Conservation (phyloP, 1,140 invertebrate genomes). For the Trissolcus basalis region DNA sequence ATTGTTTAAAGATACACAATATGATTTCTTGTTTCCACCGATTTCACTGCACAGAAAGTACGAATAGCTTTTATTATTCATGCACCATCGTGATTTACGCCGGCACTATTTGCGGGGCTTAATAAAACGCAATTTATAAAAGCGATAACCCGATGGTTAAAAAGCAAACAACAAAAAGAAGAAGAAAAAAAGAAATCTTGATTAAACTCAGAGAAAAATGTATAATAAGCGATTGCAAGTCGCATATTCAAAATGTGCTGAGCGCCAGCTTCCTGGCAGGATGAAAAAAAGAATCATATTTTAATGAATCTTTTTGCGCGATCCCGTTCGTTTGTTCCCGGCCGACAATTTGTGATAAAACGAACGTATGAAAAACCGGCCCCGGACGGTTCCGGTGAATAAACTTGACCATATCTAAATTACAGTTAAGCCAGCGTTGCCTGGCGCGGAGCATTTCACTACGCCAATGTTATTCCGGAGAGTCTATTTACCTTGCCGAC, state of each 20-base stretch:
- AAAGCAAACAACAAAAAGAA: slow-evolving; percentile 14
- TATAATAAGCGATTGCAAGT: too few relatives aligned
- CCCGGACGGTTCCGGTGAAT: slow-evolving; percentile 51
- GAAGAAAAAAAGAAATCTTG: too few relatives aligned
- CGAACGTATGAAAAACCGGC: slow-evolving; percentile 48
- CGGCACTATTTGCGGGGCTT: too few relatives aligned
- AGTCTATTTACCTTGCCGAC: slow-evolving; percentile 49
- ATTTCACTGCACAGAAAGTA: slow-evolving; percentile 63
- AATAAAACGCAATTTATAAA: too few relatives aligned
- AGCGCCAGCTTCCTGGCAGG: too few relatives aligned
- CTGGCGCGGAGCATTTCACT: slow-evolving; percentile 44
- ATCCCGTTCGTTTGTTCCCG: slow-evolving; percentile 44
- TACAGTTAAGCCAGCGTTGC: slow-evolving; percentile 49
- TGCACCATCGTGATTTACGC: slow-evolving; percentile 35
- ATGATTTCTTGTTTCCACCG: slow-evolving; percentile 61
- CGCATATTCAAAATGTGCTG: neutral
- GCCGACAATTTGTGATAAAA: slow-evolving; percentile 46
- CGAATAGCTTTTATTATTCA: slow-evolving; percentile 48
- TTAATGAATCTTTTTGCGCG: slow-evolving; percentile 39
- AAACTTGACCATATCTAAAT: slow-evolving; percentile 57
- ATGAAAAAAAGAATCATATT: slow-evolving; percentile 15
- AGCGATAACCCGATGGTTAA: too few relatives aligned
- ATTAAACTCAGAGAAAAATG: too few relatives aligned
- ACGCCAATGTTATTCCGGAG: slow-evolving; percentile 34
- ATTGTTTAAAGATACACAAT: slow-evolving; percentile 26